These are phyloP conservation scores for Amyelois transitella DNA, from an alignment of 1,140 invertebrate genomes.

Conservation along the genomic window DNA sequence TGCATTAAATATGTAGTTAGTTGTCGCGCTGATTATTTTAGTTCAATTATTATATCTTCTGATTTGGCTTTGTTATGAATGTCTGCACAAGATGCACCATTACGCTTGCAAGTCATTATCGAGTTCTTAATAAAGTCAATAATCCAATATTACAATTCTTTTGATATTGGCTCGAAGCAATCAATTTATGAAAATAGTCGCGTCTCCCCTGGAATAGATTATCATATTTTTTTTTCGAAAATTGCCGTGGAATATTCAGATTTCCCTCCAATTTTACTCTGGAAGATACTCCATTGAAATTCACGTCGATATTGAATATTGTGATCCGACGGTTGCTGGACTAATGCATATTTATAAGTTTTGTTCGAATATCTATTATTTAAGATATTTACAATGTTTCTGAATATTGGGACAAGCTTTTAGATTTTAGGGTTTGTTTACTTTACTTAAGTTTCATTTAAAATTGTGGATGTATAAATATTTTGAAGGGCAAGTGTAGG, in stretches of 20 bases:
- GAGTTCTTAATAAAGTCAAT: slow-evolving; percentile 30
- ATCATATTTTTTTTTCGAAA: slow-evolving; percentile 62
- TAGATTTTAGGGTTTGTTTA: no score
- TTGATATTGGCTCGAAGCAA: slow-evolving; percentile 53
- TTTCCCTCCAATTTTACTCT: slow-evolving; percentile 56
- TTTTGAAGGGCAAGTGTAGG: no score
- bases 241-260: slow-evolving; percentile 63
- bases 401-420: no score
- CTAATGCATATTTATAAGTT: slow-evolving; percentile 54
- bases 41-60: no score
- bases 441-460: no score
- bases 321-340: slow-evolving; percentile 34
- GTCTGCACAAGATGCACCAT: no score
- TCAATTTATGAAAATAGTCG: slow-evolving; percentile 59
- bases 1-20: neutral
- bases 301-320: slow-evolving; percentile 66
- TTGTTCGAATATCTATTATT: slow-evolving; percentile 30
- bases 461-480: no score
- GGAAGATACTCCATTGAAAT: slow-evolving; percentile 57
- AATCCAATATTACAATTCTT: slow-evolving; percentile 43
- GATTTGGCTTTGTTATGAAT: no score
- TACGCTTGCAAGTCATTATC: slow-evolving; percentile 3
- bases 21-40: neutral
- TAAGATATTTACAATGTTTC: no score
- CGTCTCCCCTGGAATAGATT: slow-evolving; percentile 50